phyloP scores from a whole-genome alignment of 2,797 vertebrate species.

The Neostethus bicornis region DNA sequence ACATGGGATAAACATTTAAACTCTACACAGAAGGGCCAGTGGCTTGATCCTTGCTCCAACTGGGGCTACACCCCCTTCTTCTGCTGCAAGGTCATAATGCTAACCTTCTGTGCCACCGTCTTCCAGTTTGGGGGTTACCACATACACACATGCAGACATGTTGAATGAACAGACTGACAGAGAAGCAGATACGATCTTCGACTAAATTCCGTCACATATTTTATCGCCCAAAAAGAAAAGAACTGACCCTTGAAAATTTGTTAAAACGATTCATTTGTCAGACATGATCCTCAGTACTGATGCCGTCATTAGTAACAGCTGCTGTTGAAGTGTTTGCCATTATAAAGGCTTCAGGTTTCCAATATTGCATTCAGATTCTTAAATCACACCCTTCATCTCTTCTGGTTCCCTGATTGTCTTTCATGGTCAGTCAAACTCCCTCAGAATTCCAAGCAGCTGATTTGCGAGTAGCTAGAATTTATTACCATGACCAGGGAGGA shows the following conservation, averaged over 20 bases:
- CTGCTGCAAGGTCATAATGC: too few relatives aligned
- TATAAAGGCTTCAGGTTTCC: background rate
- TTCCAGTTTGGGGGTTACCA: too few relatives aligned
- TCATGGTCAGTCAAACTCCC: conserved; percentile 22
- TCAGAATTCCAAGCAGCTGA: conserved; percentile 30
- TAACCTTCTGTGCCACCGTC: too few relatives aligned
- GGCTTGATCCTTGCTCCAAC: too few relatives aligned
- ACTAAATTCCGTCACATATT: too few relatives aligned
- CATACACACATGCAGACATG: too few relatives aligned
- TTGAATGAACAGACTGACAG: too few relatives aligned
- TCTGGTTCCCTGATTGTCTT: background rate
- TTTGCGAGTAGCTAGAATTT: conserved; percentile 1
- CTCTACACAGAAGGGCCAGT: too few relatives aligned
- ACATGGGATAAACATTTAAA: too few relatives aligned
- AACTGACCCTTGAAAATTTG: background rate
- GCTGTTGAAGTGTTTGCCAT: background rate
- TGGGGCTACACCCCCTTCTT: too few relatives aligned
- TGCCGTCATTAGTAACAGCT: background rate
- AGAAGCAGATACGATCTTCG: too few relatives aligned
- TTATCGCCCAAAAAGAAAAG: background rate
- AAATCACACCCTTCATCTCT: background rate
- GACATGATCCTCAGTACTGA: background rate
- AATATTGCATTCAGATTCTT: background rate
- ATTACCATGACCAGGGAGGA: conserved; percentile 6
- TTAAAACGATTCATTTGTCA: background rate